These are phyloP conservation scores for Halyomorpha halys DNA, from an alignment of 1,140 invertebrate species.

Conservation along the genomic window DNA sequence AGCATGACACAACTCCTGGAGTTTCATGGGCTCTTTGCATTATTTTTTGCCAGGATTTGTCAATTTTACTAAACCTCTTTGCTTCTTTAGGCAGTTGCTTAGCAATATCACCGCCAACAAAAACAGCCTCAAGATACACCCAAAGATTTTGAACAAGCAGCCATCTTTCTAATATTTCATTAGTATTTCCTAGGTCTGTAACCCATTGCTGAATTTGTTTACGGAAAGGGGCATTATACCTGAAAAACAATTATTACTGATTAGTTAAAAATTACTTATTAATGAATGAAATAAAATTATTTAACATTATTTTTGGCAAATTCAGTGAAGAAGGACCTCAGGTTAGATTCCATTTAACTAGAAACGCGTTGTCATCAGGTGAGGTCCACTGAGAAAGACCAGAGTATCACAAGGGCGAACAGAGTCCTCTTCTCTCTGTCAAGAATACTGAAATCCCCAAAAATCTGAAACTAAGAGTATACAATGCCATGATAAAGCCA, in stretches of 20 bases:
- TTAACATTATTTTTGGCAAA: no score
- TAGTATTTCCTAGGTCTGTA: conserved; percentile 86
- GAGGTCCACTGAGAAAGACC: no score
- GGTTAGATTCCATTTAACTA: no score
- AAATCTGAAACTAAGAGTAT: no score
- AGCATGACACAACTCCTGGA: conserved; percentile 87
- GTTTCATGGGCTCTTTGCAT: conserved; percentile 92
- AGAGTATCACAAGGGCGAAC: no score
- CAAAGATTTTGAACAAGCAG: conserved; percentile 95
- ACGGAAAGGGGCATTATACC: conserved; percentile 92
- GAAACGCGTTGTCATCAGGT: no score
- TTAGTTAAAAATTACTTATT: no score
- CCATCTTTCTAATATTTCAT: conserved; percentile 94
- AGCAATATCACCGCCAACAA: conserved; percentile 95
- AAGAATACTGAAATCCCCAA: no score
- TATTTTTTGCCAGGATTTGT: conserved; percentile 97
- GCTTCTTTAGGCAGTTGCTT: conserved; percentile 93
- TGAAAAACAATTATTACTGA: conserved; percentile 34
- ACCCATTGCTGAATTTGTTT: conserved; percentile 96
- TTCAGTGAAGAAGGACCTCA: no score
- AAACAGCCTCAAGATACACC: conserved; percentile 96
- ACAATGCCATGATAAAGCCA: no score
- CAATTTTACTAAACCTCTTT: conserved; percentile 90
- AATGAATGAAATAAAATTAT: no score
- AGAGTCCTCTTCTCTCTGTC: no score